Evolutionary conservation across 2,888 invertebrate genomes (phyloP), one percentile per base, ranked within the genome.

Genomic region (Zygogramma bicolorata): DNA sequence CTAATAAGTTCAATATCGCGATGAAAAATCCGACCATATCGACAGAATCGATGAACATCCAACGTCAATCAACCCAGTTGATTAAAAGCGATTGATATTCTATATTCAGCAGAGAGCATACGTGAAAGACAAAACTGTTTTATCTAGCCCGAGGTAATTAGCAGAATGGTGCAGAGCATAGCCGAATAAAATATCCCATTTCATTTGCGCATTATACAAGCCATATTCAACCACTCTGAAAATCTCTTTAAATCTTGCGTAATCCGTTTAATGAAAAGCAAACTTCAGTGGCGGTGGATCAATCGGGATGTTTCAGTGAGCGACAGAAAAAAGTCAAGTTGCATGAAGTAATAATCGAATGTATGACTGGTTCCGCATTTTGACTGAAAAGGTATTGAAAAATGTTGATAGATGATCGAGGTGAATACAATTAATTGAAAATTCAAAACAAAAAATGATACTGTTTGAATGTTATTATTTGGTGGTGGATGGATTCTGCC

Each of bases 121-220:
- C 53, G 53, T 22, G 40, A 40, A 62, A 61, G 15, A 34, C 38
- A 61, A 34, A 63, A 46, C 46, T 46, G 29, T 29, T n/a, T 46
- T 49, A 42, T 62, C 40, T 62, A 13, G 20, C 25, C 62, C 18
- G 42, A 25, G 57, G 65, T 68, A 72, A 68, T 72, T 72, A 72
- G 68, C 61, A 57, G 65, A 61, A 61, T 65, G 65, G 61, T 68
- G 25, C 63, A 53, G 15, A 46, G 46, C 46, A 62, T 27, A 71
- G 58, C 27, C 34, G 68, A 65, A 68, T 61, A 46, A 68, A 72
- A 72, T 72, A 60, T 72, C 65, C 61, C 68, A 65, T 68, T 72
- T 68, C 72, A 68, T 68, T 65, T 65, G 61, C 40, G 49, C 38
- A 53, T 68, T 68, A 63, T 61, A 68, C 53, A 68, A 68, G 65